Percentiles rank a stretch among this genome's conserved stretches.
Conservation (phyloP, 1,140 invertebrate genomes). For the Drosophila punjabiensis region DNA sequence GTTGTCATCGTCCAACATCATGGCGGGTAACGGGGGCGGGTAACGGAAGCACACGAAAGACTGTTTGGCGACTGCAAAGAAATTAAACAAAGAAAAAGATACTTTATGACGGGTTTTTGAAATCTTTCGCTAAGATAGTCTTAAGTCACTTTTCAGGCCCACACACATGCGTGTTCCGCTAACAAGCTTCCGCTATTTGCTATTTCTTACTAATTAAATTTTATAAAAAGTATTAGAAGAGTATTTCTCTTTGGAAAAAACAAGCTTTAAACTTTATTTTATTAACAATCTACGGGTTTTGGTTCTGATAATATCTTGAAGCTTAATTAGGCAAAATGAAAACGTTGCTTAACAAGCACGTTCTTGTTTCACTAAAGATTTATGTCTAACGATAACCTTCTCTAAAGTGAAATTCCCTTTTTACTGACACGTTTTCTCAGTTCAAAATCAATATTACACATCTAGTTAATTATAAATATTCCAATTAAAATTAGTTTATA, state of each 20-base stretch:
- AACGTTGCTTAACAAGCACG: neutral
- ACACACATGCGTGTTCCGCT: constrained; percentile 18
- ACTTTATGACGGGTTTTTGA: constrained; percentile 25
- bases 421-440: neutral
- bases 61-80: constrained; percentile 54
- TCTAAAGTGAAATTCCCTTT: neutral
- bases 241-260: neutral
- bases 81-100: constrained; percentile 6
- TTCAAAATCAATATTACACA: neutral
- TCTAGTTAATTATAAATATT: neutral
- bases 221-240: neutral
- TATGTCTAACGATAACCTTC: neutral
- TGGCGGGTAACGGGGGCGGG: constrained; percentile 31
- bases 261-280: neutral
- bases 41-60: constrained; percentile 30
- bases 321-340: neutral
- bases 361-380: neutral
- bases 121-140: neutral
- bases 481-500: neutral
- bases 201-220: constrained; percentile 2
- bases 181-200: constrained; percentile 38
- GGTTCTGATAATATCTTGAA: neutral
- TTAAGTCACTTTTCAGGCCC: constrained; percentile 30
- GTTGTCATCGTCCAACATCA: constrained; percentile 83
- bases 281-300: neutral